phyloP scores from a whole-genome alignment of 2,888 invertebrate genomes.

The Microplitis manilae region DNA sequence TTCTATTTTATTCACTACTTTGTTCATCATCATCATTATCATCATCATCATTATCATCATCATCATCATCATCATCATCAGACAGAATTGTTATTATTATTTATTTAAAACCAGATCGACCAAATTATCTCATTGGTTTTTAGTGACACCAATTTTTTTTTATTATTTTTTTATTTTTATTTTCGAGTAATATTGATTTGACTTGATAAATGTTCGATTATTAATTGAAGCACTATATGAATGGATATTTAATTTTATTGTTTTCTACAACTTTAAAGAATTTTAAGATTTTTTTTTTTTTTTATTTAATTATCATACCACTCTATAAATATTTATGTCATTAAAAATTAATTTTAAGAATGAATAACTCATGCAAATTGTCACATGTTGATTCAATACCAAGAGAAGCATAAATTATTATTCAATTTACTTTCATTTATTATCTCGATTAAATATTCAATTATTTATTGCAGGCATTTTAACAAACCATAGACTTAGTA shows the following conservation, averaged over 20 bases:
- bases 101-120: no score
- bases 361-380: not conserved
- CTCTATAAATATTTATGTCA: not conserved
- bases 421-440: not conserved
- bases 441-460: no score
- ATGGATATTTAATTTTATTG: not conserved
- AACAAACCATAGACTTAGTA: no score
- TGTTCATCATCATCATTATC: not conserved
- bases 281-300: not conserved
- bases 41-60: not conserved
- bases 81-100: no score
- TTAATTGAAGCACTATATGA: not conserved
- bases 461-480: no score
- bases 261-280: not conserved
- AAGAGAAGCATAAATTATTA: not conserved
- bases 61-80: not conserved
- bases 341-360: not conserved
- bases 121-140: not conserved
- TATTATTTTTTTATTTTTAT: not conserved
- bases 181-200: not conserved
- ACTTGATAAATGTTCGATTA: not conserved
- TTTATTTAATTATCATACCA: not conserved
- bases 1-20: not conserved
- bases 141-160: not conserved
- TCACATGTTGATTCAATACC: not conserved